phyloP scores from a whole-genome alignment of 2,888 invertebrate genomes.

The Marasmarcha lunaedactyla region DNA sequence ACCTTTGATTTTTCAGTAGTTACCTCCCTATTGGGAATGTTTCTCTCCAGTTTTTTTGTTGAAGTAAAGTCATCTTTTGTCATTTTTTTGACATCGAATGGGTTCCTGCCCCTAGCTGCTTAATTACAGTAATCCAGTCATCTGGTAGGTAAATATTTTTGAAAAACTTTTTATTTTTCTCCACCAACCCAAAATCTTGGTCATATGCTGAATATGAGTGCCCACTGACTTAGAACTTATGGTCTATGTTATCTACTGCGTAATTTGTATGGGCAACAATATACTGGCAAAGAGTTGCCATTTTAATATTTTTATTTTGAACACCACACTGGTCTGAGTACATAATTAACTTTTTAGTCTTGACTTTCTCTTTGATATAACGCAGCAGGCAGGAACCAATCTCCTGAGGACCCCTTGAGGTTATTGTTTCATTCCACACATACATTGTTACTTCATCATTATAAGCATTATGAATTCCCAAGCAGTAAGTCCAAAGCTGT shows the following conservation, averaged over 20 bases:
- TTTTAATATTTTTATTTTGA: constrained; percentile 12
- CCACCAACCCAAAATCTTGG: constrained; percentile 12
- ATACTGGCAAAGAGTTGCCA: constrained; percentile 11
- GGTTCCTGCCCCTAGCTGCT: neutral
- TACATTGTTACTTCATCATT: constrained; percentile 14
- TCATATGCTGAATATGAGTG: constrained; percentile 11
- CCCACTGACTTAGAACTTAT: constrained; percentile 13
- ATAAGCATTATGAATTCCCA: constrained; percentile 13
- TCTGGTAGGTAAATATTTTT: constrained; percentile 6
- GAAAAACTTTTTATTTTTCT: constrained; percentile 5
- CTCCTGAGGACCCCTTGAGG: constrained; percentile 19
- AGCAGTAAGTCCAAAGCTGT: constrained; percentile 15
- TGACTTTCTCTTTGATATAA: constrained; percentile 15
- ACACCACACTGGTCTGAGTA: constrained; percentile 10
- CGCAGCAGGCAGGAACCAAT: constrained; percentile 20
- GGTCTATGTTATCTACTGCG: constrained; percentile 11
- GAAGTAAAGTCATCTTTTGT: neutral
- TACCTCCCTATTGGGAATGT: neutral
- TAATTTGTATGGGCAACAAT: constrained; percentile 9
- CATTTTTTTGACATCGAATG: neutral
- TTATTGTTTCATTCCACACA: constrained; percentile 20
- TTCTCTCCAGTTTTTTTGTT: neutral
- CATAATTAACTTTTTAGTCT: constrained; percentile 9
- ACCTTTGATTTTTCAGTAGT: neutral
- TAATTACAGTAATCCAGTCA: constrained; percentile 2